Evolutionary conservation across 2,888 invertebrate genomes (phyloP).

Genomic region (Clitarchus hookeri): DNA sequence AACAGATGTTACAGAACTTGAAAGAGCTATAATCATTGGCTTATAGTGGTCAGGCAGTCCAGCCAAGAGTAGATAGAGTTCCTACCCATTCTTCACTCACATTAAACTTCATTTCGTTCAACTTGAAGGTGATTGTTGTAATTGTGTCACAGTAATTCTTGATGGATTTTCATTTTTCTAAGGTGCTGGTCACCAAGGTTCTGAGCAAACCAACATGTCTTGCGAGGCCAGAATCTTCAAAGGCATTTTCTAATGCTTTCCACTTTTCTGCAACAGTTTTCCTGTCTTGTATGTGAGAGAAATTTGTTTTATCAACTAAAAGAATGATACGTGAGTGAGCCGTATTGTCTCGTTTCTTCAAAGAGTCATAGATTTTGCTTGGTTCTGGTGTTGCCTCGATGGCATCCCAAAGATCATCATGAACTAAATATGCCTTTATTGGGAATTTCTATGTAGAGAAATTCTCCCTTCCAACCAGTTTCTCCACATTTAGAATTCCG

Average conservation of each 20-base stretch:
- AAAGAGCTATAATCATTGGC: slow-evolving; percentile 3
- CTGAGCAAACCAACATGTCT: neutral
- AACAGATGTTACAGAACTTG: neutral
- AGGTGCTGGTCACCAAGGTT: neutral
- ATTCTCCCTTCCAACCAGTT: neutral
- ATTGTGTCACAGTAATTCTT: neutral
- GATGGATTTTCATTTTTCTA: neutral
- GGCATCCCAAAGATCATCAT: neutral
- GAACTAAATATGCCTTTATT: neutral
- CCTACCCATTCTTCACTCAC: slow-evolving; percentile 12
- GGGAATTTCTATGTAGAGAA: neutral
- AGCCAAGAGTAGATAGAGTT: neutral
- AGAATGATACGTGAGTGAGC: neutral
- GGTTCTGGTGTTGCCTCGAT: neutral
- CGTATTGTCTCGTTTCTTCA: neutral
- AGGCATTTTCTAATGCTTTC: neutral
- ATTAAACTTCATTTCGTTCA: neutral
- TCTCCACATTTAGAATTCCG: neutral
- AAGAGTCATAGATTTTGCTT: neutral
- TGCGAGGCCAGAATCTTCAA: neutral
- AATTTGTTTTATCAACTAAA: neutral
- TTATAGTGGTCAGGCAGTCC: slow-evolving; percentile 6
- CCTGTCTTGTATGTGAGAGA: neutral
- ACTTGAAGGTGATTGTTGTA: neutral
- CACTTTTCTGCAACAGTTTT: neutral